Evolutionary conservation across 2,797 vertebrate genomes (phyloP), one percentile per base, ranked within the genome.

Genomic region (Acestrorhynchus altus): DNA sequence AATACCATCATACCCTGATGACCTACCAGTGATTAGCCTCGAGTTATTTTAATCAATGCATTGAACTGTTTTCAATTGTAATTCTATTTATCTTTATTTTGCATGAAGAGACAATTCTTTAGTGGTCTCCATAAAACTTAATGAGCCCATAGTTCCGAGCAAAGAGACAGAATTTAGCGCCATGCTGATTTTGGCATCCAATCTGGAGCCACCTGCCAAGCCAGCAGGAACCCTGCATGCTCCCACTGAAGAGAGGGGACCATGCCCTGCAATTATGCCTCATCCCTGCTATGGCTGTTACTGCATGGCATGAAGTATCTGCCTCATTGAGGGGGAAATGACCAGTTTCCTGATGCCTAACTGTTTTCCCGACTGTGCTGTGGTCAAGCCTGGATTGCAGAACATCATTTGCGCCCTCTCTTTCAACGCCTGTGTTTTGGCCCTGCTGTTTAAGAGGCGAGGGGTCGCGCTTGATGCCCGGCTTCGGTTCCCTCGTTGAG

Each of bases 281-380:
- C n/a, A 22, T 31, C 18, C 39, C 40, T 54, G 46, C 52, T 52
- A 72, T 73, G 44, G 54, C 54, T 15, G 52, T 15, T 28, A 1
- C 47, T 31, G 47, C 56, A 68, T 71, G 71, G 69, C 42, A 44
- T 56, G 60, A 73, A 44, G n/a, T 24, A 44, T 80, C 40, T 44
- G 72, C 67, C 75, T 83, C 76, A 83, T 71, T 66, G 72, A 35
- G 35, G 72, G 31, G 56, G 65, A 77, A 82, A 80, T 72, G 74
- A 63, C 60, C 60, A n/a, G 57, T 47, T 66, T 12, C 68, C 47
- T 31, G 35, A n/a, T 65, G 69, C 31, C 42, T 63, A 63, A 54
- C 63, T 60, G 63, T 54, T 66, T 64, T 60, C 31, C 26, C 28
- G 28, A 16, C 44, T 52, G 74, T 16, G 16, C 65, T 9, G 69